Evolutionary conservation across 2,113 vertebrate species (phyloP).

Genomic region (Suricata suricatta): DNA sequence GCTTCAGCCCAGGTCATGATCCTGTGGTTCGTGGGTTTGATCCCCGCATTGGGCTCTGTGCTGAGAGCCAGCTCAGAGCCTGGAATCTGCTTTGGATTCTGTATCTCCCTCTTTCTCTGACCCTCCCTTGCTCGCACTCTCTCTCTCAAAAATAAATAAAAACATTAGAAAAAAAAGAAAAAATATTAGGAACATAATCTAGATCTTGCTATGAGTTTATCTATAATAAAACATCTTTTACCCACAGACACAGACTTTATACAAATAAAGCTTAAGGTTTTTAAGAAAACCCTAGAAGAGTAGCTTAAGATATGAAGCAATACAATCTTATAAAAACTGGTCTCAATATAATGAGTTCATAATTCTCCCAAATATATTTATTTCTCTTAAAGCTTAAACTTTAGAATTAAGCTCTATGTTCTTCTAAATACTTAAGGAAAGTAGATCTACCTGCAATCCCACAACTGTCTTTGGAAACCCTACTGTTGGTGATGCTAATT

Average conservation of each 20-base stretch:
- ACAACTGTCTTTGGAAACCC: not conserved
- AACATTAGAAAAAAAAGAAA: too few species aligned
- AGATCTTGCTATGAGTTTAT: not conserved
- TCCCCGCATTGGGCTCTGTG: too few species aligned
- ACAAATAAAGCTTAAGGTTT: not conserved
- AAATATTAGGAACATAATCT: not conserved
- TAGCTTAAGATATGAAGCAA: not conserved
- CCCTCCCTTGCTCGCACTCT: too few species aligned
- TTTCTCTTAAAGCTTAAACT: not conserved
- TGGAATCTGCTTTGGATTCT: too few species aligned
- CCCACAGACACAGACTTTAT: not conserved
- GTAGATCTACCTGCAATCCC: not conserved
- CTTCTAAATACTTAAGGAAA: not conserved
- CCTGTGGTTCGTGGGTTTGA: too few species aligned
- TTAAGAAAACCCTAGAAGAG: not conserved
- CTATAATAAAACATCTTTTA: slow-evolving; percentile 9
- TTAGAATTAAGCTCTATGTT: not conserved
- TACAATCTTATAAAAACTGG: not conserved
- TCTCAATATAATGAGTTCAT: not conserved
- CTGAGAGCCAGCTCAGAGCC: too few species aligned
- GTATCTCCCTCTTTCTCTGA: too few species aligned
- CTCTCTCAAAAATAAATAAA: too few species aligned
- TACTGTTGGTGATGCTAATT: not conserved
- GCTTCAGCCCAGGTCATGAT: too few species aligned
- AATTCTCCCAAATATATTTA: not conserved